Evolutionary conservation across 2,113 vertebrate genomes (phyloP).

Genomic region (Oplegnathus fasciatus): DNA sequence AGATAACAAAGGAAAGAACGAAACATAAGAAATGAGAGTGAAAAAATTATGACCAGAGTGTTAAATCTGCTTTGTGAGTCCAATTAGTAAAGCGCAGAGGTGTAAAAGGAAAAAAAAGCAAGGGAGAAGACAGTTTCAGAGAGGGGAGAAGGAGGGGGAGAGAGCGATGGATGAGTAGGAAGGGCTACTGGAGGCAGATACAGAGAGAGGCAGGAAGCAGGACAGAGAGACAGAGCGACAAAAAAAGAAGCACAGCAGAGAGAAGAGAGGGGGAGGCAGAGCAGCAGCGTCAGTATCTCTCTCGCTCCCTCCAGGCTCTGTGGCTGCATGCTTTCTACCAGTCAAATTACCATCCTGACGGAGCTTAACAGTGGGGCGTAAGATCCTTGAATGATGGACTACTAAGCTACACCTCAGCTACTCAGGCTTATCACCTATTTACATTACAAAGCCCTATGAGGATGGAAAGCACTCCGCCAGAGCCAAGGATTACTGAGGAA

Average conservation of each 20-base stretch:
- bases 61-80: conserved; percentile 49
- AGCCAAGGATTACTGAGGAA: conserved; percentile 35
- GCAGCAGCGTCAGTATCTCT: conserved; percentile 25
- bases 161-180: conserved; percentile 58
- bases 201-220: conserved; percentile 54
- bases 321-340: conserved; percentile 20
- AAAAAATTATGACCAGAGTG: neutral
- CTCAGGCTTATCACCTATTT: conserved; percentile 29
- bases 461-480: neutral
- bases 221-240: conserved; percentile 52
- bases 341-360: conserved; percentile 17
- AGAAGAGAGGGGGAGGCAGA: conserved; percentile 46
- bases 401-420: neutral
- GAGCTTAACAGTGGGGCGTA: neutral
- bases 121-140: conserved; percentile 26
- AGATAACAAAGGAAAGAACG: neutral
- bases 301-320: conserved; percentile 14
- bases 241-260: conserved; percentile 53
- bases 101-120: conserved; percentile 29
- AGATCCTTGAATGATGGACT: conserved; percentile 18
- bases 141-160: conserved; percentile 28
- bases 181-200: conserved; percentile 60
- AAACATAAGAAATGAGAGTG: neutral
- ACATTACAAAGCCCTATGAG: conserved; percentile 13
- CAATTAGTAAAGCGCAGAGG: conserved; percentile 51